Base-by-base conservation (phyloP, 2,113 vertebrate species). In the Synchiropus splendidus region DNA sequence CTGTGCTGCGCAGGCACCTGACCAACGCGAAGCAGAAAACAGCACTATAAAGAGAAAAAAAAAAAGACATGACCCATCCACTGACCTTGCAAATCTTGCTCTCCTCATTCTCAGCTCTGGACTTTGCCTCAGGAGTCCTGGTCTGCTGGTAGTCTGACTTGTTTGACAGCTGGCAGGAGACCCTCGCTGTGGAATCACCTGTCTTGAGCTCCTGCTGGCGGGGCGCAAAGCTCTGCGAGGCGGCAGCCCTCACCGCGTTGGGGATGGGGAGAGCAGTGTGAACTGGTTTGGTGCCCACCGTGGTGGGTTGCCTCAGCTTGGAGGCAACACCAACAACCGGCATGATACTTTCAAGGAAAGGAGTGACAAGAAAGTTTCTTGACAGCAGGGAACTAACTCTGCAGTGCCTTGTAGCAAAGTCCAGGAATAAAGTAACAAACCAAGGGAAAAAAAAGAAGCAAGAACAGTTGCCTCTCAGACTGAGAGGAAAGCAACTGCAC, bases 271-370 rank as follows among this genome's bases (percentile, higher is more conserved):
- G 86, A 58, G 92, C 89, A 16, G 89, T 85, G 62, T 94, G 92
- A 74, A 95, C 82, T 63, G 92, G 92, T 85, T 88, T 89, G 72
- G 87, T 82, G 81, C 86, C 88, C 78, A 84, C 84, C 0, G 85
- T 72, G 50, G 79, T 72, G 18, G 92, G 90, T 79, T 87, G 92
- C 45, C 90, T 89, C 58, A 89, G 84, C 76, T 97, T 91, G 70
- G 94, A 97, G 72, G 92, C 89, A 72, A 96, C 90, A 47, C 92
- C 92, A 75, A 98, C 87, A 33, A 94, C 92, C 77, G 94, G 92
- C 94, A 98, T 96, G 84, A 70, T 85, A 48, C 43, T 53, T 44
- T 63, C 37, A 57, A 45, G 31, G 36, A 45, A 54, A 41, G 27
- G 30, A 10, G 35, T 18, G 30, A 49, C 34, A 16, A 13, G 27